Evolutionary conservation across 2,797 vertebrate species (phyloP), one percentile per base, ranked within the genome.

Genomic region (Hafferia zeledoni): DNA sequence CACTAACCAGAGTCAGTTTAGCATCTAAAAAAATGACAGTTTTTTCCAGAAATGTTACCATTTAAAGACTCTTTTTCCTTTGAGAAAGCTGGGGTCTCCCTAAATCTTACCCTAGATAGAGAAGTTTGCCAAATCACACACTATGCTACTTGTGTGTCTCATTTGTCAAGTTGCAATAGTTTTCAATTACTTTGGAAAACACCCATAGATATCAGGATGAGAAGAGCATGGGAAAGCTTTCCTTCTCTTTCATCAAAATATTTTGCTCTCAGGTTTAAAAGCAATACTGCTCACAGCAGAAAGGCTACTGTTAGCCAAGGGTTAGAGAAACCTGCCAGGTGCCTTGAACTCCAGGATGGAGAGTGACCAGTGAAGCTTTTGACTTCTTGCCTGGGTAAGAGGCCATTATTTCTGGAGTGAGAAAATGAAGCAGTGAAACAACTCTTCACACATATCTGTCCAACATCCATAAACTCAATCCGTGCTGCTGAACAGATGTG

Each of bases 401-500:
- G 24, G 28, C 19, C 18, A 17, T 13, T 82, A 92, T 59, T 23
- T 65, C 31, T 18, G 23, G 43, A 72, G 31, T 17, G 59, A 47
- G 57, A 53, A 69, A 53, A 69, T 0, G 4, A 89, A 57, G 30
- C n/a, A 49, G 43, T 25, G 27, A 83, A 87, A 64, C 33, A 55
- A 10, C 5, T 60, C 49, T 71, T 52, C 14, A 6, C 10, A 17
- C 22, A 18, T 52, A 53, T 27, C 63, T 87, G 64, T 41, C 53
- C 24, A 19, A 27, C 33, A 68, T 15, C 59, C 33, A 25, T n/a
- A 41, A 55, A 67, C n/a, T 33, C 6, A 17, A 28, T 18, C 33
- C 61, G 10, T 0, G 0, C 39, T 28, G 59, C 80, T 72, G 46
- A 28, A 17, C 33, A 82, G 47, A 41, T 3, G 0, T 43, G 49